Evolutionary conservation across 1,140 invertebrate genomes (phyloP).

Genomic region (Rhyzopertha dominica): DNA sequence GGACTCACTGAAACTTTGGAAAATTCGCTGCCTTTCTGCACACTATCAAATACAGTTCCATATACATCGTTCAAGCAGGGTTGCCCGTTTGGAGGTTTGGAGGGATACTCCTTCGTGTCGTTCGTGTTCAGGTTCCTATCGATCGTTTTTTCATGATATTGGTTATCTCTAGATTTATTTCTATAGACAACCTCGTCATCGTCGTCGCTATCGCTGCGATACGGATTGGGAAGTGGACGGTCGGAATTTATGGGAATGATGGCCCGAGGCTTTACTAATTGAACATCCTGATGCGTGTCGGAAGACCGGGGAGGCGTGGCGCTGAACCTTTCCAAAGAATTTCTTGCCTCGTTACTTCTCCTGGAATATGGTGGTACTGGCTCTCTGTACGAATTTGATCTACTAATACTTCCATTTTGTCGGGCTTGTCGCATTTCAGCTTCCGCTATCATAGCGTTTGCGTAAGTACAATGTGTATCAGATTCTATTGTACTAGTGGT

Average conservation of each 20-base stretch:
- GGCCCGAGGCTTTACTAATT: conserved; percentile 40
- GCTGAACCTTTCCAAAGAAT: conserved; percentile 13
- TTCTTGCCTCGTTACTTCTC: conserved; percentile 13
- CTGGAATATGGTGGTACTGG: too few relatives aligned
- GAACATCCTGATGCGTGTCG: conserved; percentile 33
- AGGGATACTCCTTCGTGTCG: conserved; percentile 10
- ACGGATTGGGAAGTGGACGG: conserved; percentile 39
- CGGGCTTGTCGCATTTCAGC: conserved; percentile 11
- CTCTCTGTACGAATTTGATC: too few relatives aligned
- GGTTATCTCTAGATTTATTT: not conserved
- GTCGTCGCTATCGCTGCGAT: conserved; percentile 19
- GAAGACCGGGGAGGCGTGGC: conserved; percentile 35
- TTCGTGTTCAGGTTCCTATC: conserved; percentile 14
- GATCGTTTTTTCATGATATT: conserved; percentile 10
- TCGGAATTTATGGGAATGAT: conserved; percentile 41
- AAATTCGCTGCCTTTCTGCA: conserved; percentile 13
- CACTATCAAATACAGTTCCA: conserved; percentile 35
- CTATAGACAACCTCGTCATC: too few relatives aligned
- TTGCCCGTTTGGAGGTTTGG: conserved; percentile 11
- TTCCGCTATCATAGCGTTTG: conserved; percentile 21
- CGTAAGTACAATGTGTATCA: conserved; percentile 25
- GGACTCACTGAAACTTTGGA: conserved; percentile 10
- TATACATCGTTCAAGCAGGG: conserved; percentile 29
- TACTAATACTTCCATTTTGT: conserved; percentile 9
- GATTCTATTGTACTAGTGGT: conserved; percentile 34